Evolutionary conservation across 2,888 invertebrate genomes (phyloP).

Genomic region (Hirtodrosophila duncani): DNA sequence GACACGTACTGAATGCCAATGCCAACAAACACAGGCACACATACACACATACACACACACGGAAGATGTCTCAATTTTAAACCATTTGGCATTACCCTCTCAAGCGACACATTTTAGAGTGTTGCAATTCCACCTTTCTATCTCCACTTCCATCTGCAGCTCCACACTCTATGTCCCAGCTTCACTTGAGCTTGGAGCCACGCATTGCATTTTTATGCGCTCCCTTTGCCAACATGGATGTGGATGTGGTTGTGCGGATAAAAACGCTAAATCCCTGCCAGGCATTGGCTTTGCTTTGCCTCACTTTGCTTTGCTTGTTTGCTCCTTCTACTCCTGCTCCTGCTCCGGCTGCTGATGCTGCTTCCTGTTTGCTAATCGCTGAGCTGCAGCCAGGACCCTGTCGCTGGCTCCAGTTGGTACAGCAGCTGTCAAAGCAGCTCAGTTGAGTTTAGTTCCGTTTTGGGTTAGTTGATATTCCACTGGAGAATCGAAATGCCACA

Average conservation of each 20-base stretch:
- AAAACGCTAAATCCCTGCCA: conserved; percentile 39
- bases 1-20: conserved; percentile 41
- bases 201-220: conserved; percentile 59
- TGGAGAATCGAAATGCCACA: conserved; percentile 42
- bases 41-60: no score
- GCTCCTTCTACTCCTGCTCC: not conserved
- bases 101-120: conserved; percentile 19
- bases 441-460: conserved; percentile 17
- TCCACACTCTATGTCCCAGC: conserved; percentile 22
- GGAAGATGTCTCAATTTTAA: conserved; percentile 53
- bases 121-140: conserved; percentile 14
- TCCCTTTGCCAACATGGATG: not conserved
- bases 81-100: conserved; percentile 42
- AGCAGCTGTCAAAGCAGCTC: conserved; percentile 21
- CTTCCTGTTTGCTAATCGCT: conserved; percentile 28
- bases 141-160: not conserved
- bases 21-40: conserved; percentile 36
- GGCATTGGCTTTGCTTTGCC: conserved; percentile 35
- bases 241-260: no score
- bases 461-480: conserved; percentile 51
- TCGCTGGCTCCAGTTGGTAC: conserved; percentile 11
- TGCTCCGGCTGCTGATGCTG: conserved; percentile 8
- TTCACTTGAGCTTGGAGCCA: conserved; percentile 36
- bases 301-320: no score
- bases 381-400: conserved; percentile 21